Evolutionary conservation across 2,113 vertebrate species (phyloP).

Genomic region (Coturnix japonica): DNA sequence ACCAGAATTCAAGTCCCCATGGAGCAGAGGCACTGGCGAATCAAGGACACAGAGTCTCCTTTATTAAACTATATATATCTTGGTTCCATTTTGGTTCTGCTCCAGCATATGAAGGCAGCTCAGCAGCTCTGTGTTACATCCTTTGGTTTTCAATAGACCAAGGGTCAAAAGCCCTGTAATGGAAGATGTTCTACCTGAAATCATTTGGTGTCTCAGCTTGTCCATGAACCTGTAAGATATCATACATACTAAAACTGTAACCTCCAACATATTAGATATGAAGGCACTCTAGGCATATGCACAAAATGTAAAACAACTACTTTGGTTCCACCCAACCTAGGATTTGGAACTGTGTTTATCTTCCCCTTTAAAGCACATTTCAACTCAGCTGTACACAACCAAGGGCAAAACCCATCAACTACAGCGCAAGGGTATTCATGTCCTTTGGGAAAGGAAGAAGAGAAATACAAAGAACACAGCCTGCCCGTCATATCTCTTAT

Average conservation of each 20-base stretch:
- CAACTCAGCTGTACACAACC: neutral
- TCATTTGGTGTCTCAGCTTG: neutral
- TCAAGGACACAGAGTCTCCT: neutral
- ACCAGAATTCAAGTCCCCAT: neutral
- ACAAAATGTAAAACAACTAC: neutral
- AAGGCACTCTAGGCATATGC: fast-evolving
- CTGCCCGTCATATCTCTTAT: neutral
- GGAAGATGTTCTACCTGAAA: neutral
- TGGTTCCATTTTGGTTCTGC: neutral
- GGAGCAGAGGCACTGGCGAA: neutral
- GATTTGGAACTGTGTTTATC: neutral
- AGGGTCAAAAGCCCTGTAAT: neutral
- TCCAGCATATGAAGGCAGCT: neutral
- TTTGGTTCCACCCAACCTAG: neutral
- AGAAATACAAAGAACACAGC: no score
- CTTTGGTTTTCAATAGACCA: neutral
- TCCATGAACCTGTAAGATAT: fast-evolving
- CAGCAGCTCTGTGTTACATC: neutral
- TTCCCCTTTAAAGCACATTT: neutral
- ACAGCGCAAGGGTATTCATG: neutral
- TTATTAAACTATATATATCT: neutral
- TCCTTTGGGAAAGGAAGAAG: neutral
- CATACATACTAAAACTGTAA: neutral
- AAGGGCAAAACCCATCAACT: neutral
- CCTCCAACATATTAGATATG: neutral